Evolutionary conservation across 1,140 invertebrate species (phyloP).

Genomic region (Euborellia annulipes): DNA sequence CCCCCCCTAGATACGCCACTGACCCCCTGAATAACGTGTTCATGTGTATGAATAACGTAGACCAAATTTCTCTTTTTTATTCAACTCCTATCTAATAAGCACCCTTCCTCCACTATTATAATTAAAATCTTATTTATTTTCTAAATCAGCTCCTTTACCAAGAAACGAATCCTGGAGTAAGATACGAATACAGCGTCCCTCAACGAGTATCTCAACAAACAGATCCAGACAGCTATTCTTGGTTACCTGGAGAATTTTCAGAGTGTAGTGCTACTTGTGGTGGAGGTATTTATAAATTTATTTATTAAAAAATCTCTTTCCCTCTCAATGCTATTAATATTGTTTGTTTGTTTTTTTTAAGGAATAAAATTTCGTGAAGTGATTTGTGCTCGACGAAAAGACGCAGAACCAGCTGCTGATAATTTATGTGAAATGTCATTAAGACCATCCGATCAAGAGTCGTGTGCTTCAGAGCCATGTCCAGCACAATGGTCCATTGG

Average conservation of each 20-base stretch:
- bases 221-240: slow-evolving; percentile 56
- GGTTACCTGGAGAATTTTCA: slow-evolving; percentile 63
- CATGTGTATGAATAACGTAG: too few relatives aligned
- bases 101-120: too few relatives aligned
- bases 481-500: slow-evolving; percentile 65
- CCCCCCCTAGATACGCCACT: too few relatives aligned
- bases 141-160: slow-evolving; percentile 76
- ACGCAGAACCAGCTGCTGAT: slow-evolving; percentile 48
- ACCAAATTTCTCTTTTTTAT: too few relatives aligned
- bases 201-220: slow-evolving; percentile 44
- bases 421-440: slow-evolving; percentile 58
- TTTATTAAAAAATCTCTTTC: too few relatives aligned
- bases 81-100: too few relatives aligned
- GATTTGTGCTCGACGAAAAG: slow-evolving; percentile 45
- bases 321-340: too few relatives aligned
- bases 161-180: slow-evolving; percentile 68
- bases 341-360: slow-evolving; percentile 19
- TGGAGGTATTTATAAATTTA: slow-evolving; percentile 42
- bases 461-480: slow-evolving; percentile 62
- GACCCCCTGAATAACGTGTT: too few relatives aligned
- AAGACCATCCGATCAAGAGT: slow-evolving; percentile 47
- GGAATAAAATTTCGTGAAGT: slow-evolving; percentile 57
- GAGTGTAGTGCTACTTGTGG: slow-evolving; percentile 71
- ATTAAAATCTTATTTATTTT: too few relatives aligned
- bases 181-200: slow-evolving; percentile 85